Percentiles rank a stretch among this genome's conserved stretches.
Conservation (phyloP, 92 coral and sea anemone genomes). For the Palythoa grandis region DNA sequence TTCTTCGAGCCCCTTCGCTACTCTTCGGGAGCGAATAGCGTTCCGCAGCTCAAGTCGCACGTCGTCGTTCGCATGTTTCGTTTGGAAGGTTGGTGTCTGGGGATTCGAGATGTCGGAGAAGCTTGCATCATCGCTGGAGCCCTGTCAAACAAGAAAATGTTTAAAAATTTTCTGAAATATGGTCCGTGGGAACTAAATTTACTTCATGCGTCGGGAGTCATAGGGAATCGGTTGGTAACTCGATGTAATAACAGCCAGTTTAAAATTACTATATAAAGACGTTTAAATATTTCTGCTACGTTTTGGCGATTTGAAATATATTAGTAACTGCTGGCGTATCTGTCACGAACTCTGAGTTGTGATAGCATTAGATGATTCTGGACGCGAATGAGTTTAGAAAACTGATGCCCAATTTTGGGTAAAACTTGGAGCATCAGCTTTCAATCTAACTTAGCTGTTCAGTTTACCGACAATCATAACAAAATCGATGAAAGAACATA, state of each 20-base stretch:
- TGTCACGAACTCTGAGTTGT: constrained; percentile 1
- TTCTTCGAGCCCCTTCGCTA: constrained; percentile 93
- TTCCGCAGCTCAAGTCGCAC: constrained; percentile 86
- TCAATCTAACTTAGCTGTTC: not conserved
- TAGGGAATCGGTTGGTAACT: not conserved
- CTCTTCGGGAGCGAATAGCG: constrained; percentile 85
- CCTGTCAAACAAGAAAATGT: constrained; percentile 44
- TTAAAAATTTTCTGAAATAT: constrained; percentile 3
- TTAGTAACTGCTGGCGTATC: not conserved
- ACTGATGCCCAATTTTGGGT: constrained; percentile 2
- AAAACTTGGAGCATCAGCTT: not conserved
- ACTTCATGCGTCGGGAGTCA: not conserved
- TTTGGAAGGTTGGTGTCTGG: constrained; percentile 53
- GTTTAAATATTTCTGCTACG: not conserved
- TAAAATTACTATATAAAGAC: not conserved
- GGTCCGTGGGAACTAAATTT: not conserved
- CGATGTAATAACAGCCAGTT: not conserved
- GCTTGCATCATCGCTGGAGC: constrained; percentile 81
- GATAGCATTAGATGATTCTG: not conserved
- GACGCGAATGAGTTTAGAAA: not conserved
- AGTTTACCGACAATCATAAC: not conserved
- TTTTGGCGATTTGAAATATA: not conserved
- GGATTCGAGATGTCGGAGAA: constrained; percentile 70
- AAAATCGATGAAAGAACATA: not conserved
- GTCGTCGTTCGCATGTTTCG: constrained; percentile 76